These are phyloP conservation scores for Alcis repandata DNA, from an alignment of 2,888 invertebrate species.

Conservation along the genomic window DNA sequence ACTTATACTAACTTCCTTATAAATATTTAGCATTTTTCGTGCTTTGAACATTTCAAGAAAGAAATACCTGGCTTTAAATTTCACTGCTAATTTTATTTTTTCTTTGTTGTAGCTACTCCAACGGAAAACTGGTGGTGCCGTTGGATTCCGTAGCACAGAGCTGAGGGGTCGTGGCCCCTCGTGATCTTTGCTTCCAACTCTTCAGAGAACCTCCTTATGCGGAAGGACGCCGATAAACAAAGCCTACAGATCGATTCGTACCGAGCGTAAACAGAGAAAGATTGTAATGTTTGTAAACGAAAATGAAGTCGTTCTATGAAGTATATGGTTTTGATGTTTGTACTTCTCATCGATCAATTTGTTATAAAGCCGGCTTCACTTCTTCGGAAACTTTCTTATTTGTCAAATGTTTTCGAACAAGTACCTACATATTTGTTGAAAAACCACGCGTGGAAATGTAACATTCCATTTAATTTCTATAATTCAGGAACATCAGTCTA, in stretches of 20 bases:
- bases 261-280: slow-evolving; percentile 18
- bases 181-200: slow-evolving; percentile 76
- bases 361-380: slow-evolving; percentile 13
- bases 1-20: slow-evolving; percentile 45
- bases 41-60: slow-evolving; percentile 23
- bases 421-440: slow-evolving; percentile 42
- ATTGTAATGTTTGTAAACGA: slow-evolving; percentile 12
- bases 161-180: slow-evolving; percentile 78
- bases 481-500: slow-evolving; percentile 63
- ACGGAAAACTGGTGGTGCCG: slow-evolving; percentile 87
- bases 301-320: slow-evolving; percentile 23
- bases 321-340: slow-evolving; percentile 13
- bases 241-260: slow-evolving; percentile 42
- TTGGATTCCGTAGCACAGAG: slow-evolving; percentile 86
- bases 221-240: slow-evolving; percentile 60
- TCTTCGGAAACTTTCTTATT: background rate
- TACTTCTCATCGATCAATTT: slow-evolving; percentile 12
- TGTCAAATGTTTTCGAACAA: slow-evolving; percentile 12
- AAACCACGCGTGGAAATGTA: slow-evolving; percentile 43
- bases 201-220: slow-evolving; percentile 74
- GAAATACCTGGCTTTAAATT: background rate
- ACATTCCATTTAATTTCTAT: slow-evolving; percentile 63
- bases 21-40: slow-evolving; percentile 22
- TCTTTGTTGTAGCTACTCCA: slow-evolving; percentile 84
- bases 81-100: slow-evolving; percentile 46